These are phyloP conservation scores for Leptosomus discolor DNA, from an alignment of 2,113 vertebrate species.

Conservation along the genomic window DNA sequence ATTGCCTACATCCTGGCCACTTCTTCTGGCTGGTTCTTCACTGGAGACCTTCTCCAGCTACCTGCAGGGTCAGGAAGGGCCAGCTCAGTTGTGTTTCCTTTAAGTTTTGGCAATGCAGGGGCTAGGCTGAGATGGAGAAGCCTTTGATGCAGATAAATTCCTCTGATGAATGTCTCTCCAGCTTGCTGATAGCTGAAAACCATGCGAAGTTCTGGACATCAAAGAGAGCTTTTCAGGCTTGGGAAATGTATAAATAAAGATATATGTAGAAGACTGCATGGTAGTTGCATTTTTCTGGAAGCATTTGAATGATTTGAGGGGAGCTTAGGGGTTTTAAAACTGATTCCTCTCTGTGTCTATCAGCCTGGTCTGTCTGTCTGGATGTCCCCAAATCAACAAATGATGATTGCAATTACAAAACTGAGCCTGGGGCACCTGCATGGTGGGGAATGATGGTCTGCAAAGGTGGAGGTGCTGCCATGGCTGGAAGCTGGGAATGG, in stretches of 20 bases:
- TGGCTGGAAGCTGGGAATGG: neutral
- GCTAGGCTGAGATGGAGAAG: neutral
- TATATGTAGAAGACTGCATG: rapidly evolving
- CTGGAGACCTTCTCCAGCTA: neutral
- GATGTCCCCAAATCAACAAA: neutral
- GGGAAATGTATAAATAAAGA: neutral
- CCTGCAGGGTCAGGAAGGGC: neutral
- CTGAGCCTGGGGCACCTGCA: neutral
- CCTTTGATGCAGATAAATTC: neutral
- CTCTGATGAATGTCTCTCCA: neutral
- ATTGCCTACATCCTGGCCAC: slow-evolving; percentile 9
- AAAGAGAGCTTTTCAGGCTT: neutral
- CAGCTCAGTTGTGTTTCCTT: neutral
- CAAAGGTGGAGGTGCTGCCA: neutral
- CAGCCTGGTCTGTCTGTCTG: neutral
- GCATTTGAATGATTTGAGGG: neutral
- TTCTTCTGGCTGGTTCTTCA: neutral
- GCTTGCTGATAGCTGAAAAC: neutral
- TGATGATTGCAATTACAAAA: neutral
- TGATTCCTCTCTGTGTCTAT: neutral
- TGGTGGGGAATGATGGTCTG: neutral
- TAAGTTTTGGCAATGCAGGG: neutral
- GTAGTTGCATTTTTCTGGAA: neutral
- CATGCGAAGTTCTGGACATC: neutral
- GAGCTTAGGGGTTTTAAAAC: neutral